These are phyloP conservation scores for Vanessa atalanta DNA, from an alignment of 1,140 invertebrate species.

Conservation along the genomic window DNA sequence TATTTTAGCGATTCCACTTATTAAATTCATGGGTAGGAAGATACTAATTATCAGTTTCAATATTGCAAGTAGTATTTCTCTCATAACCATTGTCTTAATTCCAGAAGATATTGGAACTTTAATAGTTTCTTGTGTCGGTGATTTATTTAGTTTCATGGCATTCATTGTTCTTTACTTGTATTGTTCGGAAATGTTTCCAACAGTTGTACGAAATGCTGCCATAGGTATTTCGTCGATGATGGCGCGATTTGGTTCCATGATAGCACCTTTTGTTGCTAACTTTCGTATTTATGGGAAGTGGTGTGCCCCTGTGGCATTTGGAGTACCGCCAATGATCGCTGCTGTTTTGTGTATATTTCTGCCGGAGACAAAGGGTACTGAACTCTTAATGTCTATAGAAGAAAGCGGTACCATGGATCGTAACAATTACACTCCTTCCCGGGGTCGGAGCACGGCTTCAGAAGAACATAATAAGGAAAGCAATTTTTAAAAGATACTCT, in stretches of 20 bases:
- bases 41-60: slow-evolving; percentile 82
- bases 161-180: slow-evolving; percentile 86
- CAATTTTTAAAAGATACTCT: neutral
- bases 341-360: slow-evolving; percentile 84
- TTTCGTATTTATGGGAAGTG: slow-evolving; percentile 72
- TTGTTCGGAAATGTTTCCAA: slow-evolving; percentile 86
- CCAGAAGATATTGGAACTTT: slow-evolving; percentile 77
- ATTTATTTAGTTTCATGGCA: slow-evolving; percentile 84
- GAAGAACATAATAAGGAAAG: neutral
- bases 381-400: slow-evolving; percentile 87
- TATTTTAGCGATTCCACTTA: slow-evolving; percentile 83
- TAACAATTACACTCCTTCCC: slow-evolving; percentile 65
- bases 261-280: slow-evolving; percentile 83
- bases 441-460: too few relatives aligned
- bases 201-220: slow-evolving; percentile 84
- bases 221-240: slow-evolving; percentile 85
- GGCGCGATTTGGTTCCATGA: slow-evolving; percentile 84
- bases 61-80: slow-evolving; percentile 80
- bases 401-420: slow-evolving; percentile 85
- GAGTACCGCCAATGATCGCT: slow-evolving; percentile 83
- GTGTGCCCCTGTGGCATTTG: slow-evolving; percentile 87
- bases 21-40: slow-evolving; percentile 82
- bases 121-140: slow-evolving; percentile 83
- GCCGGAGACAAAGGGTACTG: slow-evolving; percentile 88
- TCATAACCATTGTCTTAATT: slow-evolving; percentile 80